phyloP scores from a whole-genome alignment of 1,140 invertebrate genomes.

The Leguminivora glycinivorella region DNA sequence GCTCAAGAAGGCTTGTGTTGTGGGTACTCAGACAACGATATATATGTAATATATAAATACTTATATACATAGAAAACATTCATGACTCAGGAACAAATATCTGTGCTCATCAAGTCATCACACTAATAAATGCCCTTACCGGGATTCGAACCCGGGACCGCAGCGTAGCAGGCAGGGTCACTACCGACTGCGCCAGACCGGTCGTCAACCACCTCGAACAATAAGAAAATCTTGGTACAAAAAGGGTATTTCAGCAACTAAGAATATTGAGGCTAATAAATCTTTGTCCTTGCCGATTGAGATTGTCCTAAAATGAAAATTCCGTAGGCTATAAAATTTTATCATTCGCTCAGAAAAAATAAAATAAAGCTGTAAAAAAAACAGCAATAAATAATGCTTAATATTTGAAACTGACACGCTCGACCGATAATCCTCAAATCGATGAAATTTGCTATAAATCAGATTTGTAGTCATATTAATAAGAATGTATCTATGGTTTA shows the following conservation, averaged over 20 bases:
- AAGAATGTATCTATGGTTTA: neutral
- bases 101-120: too few relatives aligned
- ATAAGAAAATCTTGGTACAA: neutral
- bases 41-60: too few relatives aligned
- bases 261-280: neutral
- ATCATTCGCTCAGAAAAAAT: neutral
- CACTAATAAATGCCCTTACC: too few relatives aligned
- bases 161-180: too few relatives aligned
- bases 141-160: too few relatives aligned
- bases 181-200: too few relatives aligned
- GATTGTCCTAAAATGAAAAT: neutral
- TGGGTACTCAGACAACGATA: too few relatives aligned
- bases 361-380: neutral
- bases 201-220: neutral
- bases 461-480: neutral
- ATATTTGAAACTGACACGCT: neutral
- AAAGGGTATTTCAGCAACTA: neutral
- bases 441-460: neutral
- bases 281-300: neutral
- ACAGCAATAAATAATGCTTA: neutral
- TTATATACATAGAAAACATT: too few relatives aligned
- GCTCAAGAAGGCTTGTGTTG: too few relatives aligned
- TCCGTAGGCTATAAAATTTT: neutral
- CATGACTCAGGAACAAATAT: too few relatives aligned
- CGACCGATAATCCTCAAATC: neutral